Conservation (phyloP, 2,797 vertebrate species). For the Muraenolepis orangiensis region DNA sequence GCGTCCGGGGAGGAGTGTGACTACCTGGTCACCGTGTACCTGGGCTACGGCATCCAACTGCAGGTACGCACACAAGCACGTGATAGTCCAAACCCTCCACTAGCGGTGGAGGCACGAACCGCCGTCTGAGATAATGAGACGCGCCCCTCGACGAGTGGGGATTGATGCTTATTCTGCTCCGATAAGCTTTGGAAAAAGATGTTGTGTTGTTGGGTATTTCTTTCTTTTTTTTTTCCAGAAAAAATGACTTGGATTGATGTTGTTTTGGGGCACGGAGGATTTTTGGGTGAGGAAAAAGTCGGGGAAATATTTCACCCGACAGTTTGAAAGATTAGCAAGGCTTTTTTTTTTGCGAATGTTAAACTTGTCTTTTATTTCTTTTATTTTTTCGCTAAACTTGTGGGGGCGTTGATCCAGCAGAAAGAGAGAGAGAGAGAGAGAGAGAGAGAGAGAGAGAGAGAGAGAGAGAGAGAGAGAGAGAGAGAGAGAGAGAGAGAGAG, state of each 20-base stretch:
- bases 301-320: constrained; percentile 1
- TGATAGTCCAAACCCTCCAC: no score
- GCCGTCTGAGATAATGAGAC: no score
- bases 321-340: not conserved
- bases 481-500: no score
- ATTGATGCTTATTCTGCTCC: no score
- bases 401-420: no score
- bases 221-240: no score
- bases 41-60: constrained; percentile 93
- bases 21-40: constrained; percentile 90
- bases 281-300: not conserved
- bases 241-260: not conserved
- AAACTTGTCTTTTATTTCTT: not conserved
- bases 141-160: no score
- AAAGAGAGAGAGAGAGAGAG: not conserved
- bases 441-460: no score
- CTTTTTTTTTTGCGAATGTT: not conserved
- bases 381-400: not conserved
- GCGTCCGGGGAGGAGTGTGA: constrained; percentile 84
- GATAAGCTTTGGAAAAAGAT: not conserved
- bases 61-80: constrained; percentile 90
- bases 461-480: no score
- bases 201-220: not conserved
- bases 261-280: not conserved
- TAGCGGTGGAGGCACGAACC: no score